Evolutionary conservation across 2,888 invertebrate species (phyloP).

Genomic region (Lampropteryx suffumata): DNA sequence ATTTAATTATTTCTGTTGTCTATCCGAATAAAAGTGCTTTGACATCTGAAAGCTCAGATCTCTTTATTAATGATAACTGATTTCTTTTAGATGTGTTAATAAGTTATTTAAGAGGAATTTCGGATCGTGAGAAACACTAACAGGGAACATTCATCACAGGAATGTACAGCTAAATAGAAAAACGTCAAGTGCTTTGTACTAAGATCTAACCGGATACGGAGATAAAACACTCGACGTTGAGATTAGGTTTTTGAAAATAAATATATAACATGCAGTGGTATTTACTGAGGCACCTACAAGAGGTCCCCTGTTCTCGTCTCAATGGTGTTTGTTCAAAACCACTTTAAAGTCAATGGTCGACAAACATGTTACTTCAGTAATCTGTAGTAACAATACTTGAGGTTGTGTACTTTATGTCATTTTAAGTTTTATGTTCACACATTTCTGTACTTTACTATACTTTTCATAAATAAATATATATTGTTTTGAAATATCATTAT

Average conservation of each 20-base stretch:
- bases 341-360: conserved; percentile 63
- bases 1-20: conserved; percentile 60
- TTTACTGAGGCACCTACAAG: conserved; percentile 27
- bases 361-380: conserved; percentile 58
- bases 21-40: conserved; percentile 60
- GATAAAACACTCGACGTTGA: conserved; percentile 66
- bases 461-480: too few relatives aligned
- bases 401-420: conserved; percentile 26
- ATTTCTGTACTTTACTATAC: background rate
- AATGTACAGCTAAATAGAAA: conserved; percentile 52
- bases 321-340: conserved; percentile 76
- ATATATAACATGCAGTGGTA: conserved; percentile 23
- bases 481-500: too few relatives aligned
- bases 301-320: conserved; percentile 41
- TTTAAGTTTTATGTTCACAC: conserved; percentile 30
- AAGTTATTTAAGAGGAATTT: conserved; percentile 1
- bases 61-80: conserved; percentile 52
- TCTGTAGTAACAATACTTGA: conserved; percentile 66
- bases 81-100: conserved; percentile 29
- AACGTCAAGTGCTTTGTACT: conserved; percentile 44
- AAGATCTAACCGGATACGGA: conserved; percentile 60
- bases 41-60: conserved; percentile 55
- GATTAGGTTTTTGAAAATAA: conserved; percentile 38
- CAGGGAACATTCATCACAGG: conserved; percentile 36
- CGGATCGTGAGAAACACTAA: conserved; percentile 65